Conservation (phyloP, 2,888 invertebrate genomes). For the Blastobasis lacticolella region DNA sequence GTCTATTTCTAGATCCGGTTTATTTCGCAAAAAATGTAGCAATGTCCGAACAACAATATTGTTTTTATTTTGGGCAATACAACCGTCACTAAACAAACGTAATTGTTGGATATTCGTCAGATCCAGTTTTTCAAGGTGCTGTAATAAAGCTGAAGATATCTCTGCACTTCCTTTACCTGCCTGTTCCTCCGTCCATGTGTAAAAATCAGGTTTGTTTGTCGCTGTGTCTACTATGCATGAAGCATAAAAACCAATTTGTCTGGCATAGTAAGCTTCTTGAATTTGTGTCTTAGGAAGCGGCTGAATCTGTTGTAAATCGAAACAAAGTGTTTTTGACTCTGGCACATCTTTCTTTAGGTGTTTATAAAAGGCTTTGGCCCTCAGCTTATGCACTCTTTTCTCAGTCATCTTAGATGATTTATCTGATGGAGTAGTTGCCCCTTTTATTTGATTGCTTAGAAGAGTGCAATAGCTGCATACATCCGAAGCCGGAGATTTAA, state of each 20-base stretch:
- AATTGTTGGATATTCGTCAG: not conserved
- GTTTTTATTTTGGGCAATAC: slow-evolving; percentile 5
- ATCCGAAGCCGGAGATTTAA: too few relatives aligned
- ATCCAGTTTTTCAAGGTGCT: not conserved
- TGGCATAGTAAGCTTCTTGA: slow-evolving; percentile 2
- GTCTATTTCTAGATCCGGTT: not conserved
- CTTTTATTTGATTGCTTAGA: too few relatives aligned
- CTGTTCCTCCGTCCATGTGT: slow-evolving; percentile 3
- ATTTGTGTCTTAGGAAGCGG: slow-evolving; percentile 4
- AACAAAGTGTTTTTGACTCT: not conserved
- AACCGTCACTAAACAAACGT: slow-evolving; percentile 6
- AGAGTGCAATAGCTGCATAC: too few relatives aligned
- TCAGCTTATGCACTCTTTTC: too few relatives aligned
- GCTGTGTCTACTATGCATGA: slow-evolving; percentile 1
- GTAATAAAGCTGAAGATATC: slow-evolving; percentile 2
- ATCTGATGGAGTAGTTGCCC: too few relatives aligned
- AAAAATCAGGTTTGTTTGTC: slow-evolving; percentile 1
- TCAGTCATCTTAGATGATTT: too few relatives aligned
- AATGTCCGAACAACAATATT: slow-evolving; percentile 1
- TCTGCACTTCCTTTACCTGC: slow-evolving; percentile 1
- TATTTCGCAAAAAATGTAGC: not conserved
- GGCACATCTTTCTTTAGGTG: too few relatives aligned
- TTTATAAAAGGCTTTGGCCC: too few relatives aligned
- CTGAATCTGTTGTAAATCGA: slow-evolving; percentile 4
- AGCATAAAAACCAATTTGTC: slow-evolving; percentile 3